A percentile compares a stretch with the other conserved stretches of the same genome.
Conservation (phyloP, 2,888 invertebrate genomes). For the Chymomyza procnemis region DNA sequence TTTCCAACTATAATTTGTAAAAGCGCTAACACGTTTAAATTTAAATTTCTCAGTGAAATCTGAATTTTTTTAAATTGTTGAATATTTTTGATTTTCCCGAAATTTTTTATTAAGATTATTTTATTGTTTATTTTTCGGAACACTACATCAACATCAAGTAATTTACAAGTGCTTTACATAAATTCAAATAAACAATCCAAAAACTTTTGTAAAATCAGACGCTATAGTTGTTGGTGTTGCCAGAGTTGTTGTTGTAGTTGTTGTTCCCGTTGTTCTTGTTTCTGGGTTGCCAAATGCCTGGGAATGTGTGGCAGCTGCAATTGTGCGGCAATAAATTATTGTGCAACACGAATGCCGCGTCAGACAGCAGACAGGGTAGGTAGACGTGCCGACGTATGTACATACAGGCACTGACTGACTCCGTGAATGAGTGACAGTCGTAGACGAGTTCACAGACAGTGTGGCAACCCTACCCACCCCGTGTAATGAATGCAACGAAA, state of each 20-base stretch:
- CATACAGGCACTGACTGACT: conserved; percentile 30
- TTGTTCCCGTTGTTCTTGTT: conserved; percentile 10
- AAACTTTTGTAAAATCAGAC: neutral
- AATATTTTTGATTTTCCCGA: neutral
- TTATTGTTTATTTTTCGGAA: neutral
- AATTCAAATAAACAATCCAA: neutral
- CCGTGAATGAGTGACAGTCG: conserved; percentile 24
- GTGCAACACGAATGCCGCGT: conserved; percentile 58
- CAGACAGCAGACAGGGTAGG: conserved; percentile 42
- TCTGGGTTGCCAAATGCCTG: conserved; percentile 52
- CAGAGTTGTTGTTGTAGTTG: neutral
- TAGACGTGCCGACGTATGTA: conserved; percentile 23
- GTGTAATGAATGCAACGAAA: conserved; percentile 69
- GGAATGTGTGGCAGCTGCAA: conserved; percentile 74
- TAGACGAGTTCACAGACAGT: conserved; percentile 3
- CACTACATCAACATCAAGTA: neutral
- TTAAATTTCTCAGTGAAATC: no score
- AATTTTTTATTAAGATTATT: neutral
- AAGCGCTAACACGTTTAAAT: no score
- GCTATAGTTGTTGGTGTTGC: neutral
- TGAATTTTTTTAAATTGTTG: neutral
- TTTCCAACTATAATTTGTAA: no score
- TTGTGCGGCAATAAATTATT: conserved; percentile 73
- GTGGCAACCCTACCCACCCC: neutral
- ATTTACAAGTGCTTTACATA: neutral